Conservation (phyloP, 1,140 invertebrate species). For the Sarcophaga peregrina region DNA sequence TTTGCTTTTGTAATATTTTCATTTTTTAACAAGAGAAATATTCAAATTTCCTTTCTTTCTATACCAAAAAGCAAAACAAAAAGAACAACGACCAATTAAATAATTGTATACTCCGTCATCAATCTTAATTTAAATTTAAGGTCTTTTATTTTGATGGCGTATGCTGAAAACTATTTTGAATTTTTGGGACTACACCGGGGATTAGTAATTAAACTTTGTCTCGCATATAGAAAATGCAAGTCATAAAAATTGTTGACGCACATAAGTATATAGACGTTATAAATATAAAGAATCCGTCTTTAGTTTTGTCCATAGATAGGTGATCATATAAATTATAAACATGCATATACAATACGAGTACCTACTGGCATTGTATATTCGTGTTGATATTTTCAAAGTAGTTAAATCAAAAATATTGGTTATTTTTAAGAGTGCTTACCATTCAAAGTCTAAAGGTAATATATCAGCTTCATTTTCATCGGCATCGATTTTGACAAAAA, state of each 20-base stretch:
- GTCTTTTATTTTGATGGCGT: slow-evolving; percentile 8
- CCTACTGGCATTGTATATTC: neutral
- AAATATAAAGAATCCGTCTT: neutral
- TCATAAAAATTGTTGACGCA: no score
- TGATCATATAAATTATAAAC: neutral
- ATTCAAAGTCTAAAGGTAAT: slow-evolving; percentile 64
- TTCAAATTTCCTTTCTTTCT: slow-evolving; percentile 11
- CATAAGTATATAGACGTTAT: no score
- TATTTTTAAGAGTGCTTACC: slow-evolving; percentile 54
- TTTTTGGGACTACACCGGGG: neutral
- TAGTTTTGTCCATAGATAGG: neutral
- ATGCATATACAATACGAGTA: neutral
- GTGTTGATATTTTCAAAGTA: neutral
- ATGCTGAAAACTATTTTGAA: slow-evolving; percentile 25
- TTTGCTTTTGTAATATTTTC: slow-evolving; percentile 22
- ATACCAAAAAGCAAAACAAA: no score
- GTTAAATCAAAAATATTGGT: neutral
- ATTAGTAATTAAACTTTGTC: no score
- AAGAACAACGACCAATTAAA: slow-evolving; percentile 17
- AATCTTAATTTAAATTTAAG: slow-evolving; percentile 36
- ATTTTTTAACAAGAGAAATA: slow-evolving; percentile 21
- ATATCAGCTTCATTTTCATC: slow-evolving; percentile 57
- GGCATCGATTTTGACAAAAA: slow-evolving; percentile 65
- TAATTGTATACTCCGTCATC: slow-evolving; percentile 36
- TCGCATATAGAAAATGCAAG: no score